Base-by-base conservation (phyloP, 2,888 invertebrate species). In the Megaustenia siamemsis region DNA sequence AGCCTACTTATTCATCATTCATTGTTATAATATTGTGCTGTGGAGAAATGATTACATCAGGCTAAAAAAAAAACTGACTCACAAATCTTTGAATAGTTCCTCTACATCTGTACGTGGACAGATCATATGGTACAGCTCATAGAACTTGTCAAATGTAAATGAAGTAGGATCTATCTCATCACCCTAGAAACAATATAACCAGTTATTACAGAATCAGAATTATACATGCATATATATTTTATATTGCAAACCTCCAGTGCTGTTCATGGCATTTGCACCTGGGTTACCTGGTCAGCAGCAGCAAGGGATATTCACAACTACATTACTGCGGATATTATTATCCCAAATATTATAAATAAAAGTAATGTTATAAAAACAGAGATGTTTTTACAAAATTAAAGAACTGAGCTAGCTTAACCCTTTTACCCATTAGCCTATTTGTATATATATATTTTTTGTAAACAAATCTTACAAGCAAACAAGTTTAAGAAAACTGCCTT, bases 41-140 rank as follows among this genome's bases (percentile, higher is more conserved):
- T n/a, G n/a, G n/a, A n/a, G n/a, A n/a, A n/a, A n/a, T n/a, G n/a
- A n/a, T n/a, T n/a, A n/a, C n/a, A n/a, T n/a, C n/a, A n/a, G n/a
- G n/a, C n/a, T 8, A 60, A 60, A 60, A 60, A 15, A 60, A 60
- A 60, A 15, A 60, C 49, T 15, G 88, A 96, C 98, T 96, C 95
- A 99, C 99, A 99, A 97, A 87, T 97, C 96, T 93, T 97, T 96
- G 94, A 99, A 99, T 45, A 99, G 95, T 93, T 99, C 99, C 92
- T 99, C 99, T 90, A 99, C 99, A 94, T 99, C 99, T 92, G 98
- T 98, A 91, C 99, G 96, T 4, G 99, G 99, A 93, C 99, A 99
- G 92, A 99, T 99, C 95, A 98, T 99, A 94, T 99, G 99, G 94
- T 99, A 99, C 21, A 99, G 95, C 80, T 97, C 97, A 94, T 99